Percentiles rank a stretch among this genome's conserved stretches.
Evolutionary conservation across 2,797 vertebrate genomes (phyloP).

Genomic region (Todus mexicanus): DNA sequence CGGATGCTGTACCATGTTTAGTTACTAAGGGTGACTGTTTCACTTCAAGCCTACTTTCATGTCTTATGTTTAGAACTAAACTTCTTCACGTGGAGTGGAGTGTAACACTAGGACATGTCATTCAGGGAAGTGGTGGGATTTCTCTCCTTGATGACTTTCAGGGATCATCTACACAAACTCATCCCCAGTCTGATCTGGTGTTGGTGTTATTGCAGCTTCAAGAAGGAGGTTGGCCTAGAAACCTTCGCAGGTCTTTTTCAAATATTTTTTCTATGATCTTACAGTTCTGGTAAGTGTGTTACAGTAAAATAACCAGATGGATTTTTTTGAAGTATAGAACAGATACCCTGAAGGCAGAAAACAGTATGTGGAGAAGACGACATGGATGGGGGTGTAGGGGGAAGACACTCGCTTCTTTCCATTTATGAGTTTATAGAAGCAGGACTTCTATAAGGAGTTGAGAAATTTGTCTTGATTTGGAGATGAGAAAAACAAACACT

Average conservation of each 20-base stretch:
- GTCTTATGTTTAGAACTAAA: background rate
- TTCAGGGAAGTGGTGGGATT: background rate
- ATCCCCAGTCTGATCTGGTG: background rate
- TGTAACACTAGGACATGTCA: background rate
- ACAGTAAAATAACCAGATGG: slow-evolving; percentile 63
- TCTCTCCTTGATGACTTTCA: background rate
- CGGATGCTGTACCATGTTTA: background rate
- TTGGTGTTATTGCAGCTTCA: background rate
- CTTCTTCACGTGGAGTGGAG: background rate
- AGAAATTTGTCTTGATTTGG: slow-evolving; percentile 53
- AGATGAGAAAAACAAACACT: slow-evolving; percentile 35
- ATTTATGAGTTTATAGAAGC: slow-evolving; percentile 53
- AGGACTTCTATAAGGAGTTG: slow-evolving; percentile 35
- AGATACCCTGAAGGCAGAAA: slow-evolving; percentile 67
- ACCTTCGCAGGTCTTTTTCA: slow-evolving; percentile 3
- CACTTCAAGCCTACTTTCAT: background rate
- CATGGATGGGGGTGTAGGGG: background rate
- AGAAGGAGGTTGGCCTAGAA: slow-evolving; percentile 29
- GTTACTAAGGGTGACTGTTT: background rate
- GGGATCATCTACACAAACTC: background rate
- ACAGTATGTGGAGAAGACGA: slow-evolving; percentile 25
- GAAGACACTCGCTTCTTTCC: slow-evolving; percentile 34
- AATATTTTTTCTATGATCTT: slow-evolving; percentile 32
- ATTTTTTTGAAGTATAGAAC: slow-evolving; percentile 54
- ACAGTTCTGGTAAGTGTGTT: slow-evolving; percentile 50